These are phyloP conservation scores for Aspidapion aeneum DNA, from an alignment of 2,888 invertebrate genomes.

Conservation along the genomic window DNA sequence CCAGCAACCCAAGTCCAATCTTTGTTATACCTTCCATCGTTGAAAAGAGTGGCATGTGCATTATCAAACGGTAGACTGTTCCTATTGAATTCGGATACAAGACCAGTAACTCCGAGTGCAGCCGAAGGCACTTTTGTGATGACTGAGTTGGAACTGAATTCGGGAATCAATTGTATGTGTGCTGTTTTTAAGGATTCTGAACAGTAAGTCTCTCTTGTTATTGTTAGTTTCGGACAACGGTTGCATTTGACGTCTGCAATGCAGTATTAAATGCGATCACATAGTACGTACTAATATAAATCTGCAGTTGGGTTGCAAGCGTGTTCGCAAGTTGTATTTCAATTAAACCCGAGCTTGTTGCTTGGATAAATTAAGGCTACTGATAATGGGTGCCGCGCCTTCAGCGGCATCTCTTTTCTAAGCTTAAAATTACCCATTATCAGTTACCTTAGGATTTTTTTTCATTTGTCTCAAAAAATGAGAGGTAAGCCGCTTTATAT, in stretches of 20 bases:
- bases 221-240: too few relatives aligned
- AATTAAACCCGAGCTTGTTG: too few relatives aligned
- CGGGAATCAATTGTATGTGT: constrained; percentile 65
- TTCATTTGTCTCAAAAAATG: too few relatives aligned
- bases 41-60: constrained; percentile 78
- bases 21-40: constrained; percentile 60
- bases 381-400: too few relatives aligned
- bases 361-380: too few relatives aligned
- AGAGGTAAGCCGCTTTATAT: too few relatives aligned
- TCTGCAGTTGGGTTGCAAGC: too few relatives aligned
- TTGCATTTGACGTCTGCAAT: too few relatives aligned
- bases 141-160: constrained; percentile 71
- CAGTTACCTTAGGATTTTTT: too few relatives aligned
- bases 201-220: constrained; percentile 43
- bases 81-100: constrained; percentile 61
- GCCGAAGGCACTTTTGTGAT: constrained; percentile 75
- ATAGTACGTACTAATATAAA: not conserved
- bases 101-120: constrained; percentile 57
- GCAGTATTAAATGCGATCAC: not conserved
- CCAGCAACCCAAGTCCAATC: constrained; percentile 65
- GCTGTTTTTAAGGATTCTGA: constrained; percentile 51
- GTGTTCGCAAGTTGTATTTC: too few relatives aligned
- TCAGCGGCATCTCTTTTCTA: too few relatives aligned
- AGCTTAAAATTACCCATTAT: too few relatives aligned
- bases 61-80: constrained; percentile 75